These are phyloP conservation scores for Drosophila novamexicana DNA, from an alignment of 1,140 invertebrate genomes.

Conservation along the genomic window DNA sequence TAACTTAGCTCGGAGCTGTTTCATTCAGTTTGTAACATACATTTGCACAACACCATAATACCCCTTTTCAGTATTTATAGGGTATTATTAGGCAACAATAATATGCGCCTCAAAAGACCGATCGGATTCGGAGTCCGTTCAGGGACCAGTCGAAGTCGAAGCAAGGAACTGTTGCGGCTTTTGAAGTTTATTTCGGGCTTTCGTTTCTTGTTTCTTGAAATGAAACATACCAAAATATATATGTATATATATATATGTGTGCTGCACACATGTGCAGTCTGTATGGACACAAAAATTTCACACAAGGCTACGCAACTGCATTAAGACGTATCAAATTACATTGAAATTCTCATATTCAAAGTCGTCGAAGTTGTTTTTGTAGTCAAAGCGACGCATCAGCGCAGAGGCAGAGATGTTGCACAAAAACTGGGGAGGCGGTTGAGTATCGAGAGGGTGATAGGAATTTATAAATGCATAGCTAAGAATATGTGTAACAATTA, in stretches of 20 bases:
- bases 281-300: constrained; percentile 61
- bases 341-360: constrained; percentile 71
- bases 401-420: constrained; percentile 13
- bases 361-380: constrained; percentile 28
- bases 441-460: background rate
- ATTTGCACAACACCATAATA: too few relatives aligned
- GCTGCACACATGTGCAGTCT: constrained; percentile 1
- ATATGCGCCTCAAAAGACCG: constrained; percentile 6
- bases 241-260: constrained; percentile 4
- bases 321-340: constrained; percentile 67
- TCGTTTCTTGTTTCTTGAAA: constrained; percentile 37
- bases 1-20: too few relatives aligned
- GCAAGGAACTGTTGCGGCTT: constrained; percentile 56
- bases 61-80: too few relatives aligned
- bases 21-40: too few relatives aligned
- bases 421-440: background rate
- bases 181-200: constrained; percentile 30
- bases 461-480: too few relatives aligned
- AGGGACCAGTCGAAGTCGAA: constrained; percentile 17
- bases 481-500: too few relatives aligned
- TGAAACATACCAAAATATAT: constrained; percentile 34
- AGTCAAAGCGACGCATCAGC: background rate
- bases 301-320: constrained; percentile 69
- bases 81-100: too few relatives aligned
- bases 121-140: background rate